Percentiles rank a stretch among this genome's conserved stretches.
phyloP scores from a whole-genome alignment of 2,797 vertebrate species.

The Triplophysa yarkandensis region DNA sequence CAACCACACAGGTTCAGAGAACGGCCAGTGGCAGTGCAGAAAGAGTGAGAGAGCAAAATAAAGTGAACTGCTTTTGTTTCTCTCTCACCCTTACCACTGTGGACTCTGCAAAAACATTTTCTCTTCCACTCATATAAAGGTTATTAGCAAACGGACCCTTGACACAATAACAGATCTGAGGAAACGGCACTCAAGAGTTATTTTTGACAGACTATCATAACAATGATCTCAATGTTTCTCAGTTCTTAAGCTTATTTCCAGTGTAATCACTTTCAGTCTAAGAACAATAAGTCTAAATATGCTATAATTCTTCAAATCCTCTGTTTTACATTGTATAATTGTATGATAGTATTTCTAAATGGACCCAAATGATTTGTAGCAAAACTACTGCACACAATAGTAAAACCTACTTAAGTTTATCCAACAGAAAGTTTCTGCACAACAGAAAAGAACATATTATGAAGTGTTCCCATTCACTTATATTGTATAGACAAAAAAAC shows the following conservation, averaged over 20 bases:
- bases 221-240: slow-evolving; percentile 50
- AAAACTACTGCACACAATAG: slow-evolving; percentile 3
- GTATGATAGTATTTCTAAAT: neutral
- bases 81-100: slow-evolving; percentile 46
- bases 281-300: slow-evolving; percentile 37
- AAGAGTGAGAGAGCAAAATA: slow-evolving; percentile 46
- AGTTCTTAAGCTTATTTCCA: slow-evolving; percentile 53
- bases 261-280: slow-evolving; percentile 17
- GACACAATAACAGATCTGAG: slow-evolving; percentile 56
- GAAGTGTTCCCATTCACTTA: too few relatives aligned
- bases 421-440: too few relatives aligned
- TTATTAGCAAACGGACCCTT: slow-evolving; percentile 58
- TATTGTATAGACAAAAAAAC: too few relatives aligned
- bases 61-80: slow-evolving; percentile 57
- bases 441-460: too few relatives aligned
- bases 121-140: slow-evolving; percentile 54
- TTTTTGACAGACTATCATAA: slow-evolving; percentile 53
- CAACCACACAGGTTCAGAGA: slow-evolving; percentile 74
- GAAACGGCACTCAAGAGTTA: slow-evolving; percentile 52
- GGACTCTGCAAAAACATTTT: slow-evolving; percentile 65
- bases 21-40: slow-evolving; percentile 68
- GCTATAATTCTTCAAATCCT: slow-evolving; percentile 3
- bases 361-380: neutral
- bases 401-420: too few relatives aligned
- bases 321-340: slow-evolving; percentile 17